These are phyloP conservation scores for Tetrax tetrax DNA, from an alignment of 2,113 vertebrate genomes.

Conservation along the genomic window DNA sequence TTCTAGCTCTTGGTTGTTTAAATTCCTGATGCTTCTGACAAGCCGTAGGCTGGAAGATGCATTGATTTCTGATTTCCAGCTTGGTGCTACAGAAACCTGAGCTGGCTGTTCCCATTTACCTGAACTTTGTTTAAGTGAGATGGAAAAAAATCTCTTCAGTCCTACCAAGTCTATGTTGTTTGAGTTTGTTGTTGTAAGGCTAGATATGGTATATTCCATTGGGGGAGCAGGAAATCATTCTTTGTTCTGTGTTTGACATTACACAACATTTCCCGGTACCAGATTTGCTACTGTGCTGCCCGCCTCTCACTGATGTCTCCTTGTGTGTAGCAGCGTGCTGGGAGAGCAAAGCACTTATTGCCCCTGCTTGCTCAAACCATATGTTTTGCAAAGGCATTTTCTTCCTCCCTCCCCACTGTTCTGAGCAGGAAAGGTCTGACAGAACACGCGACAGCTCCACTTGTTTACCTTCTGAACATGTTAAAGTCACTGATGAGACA, in stretches of 20 bases:
- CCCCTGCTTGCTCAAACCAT: conserved; percentile 18
- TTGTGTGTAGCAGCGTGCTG: background rate
- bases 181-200: background rate
- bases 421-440: background rate
- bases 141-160: background rate
- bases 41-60: background rate
- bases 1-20: background rate
- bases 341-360: background rate
- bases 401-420: background rate
- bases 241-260: conserved; percentile 41
- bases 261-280: conserved; percentile 24
- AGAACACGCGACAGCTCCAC: background rate
- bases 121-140: background rate
- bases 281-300: conserved; percentile 19
- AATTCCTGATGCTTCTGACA: background rate
- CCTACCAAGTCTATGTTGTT: background rate
- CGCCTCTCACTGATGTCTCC: conserved; percentile 20
- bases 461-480: background rate
- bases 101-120: background rate
- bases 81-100: background rate
- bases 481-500: background rate
- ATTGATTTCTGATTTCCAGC: background rate
- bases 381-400: conserved; percentile 34
- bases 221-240: conserved; percentile 13
- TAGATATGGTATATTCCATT: background rate